phyloP scores from a whole-genome alignment of 2,888 invertebrate genomes.

The Rhingia rostrata region DNA sequence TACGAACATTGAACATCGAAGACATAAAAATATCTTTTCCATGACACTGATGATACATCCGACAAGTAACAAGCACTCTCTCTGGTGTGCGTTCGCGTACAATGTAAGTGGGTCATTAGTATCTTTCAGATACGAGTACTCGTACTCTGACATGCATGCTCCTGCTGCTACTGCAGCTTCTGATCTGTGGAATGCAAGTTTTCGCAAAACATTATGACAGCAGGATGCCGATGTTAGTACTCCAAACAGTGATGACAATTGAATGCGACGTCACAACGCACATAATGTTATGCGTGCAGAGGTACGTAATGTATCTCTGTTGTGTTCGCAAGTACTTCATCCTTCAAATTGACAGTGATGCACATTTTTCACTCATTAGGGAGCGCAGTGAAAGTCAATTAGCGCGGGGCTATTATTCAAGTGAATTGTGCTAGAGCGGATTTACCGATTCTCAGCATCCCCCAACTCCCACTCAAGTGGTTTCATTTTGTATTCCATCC shows the following conservation, averaged over 20 bases:
- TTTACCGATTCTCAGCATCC: neutral
- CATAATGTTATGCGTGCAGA: constrained; percentile 50
- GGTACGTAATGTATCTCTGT: constrained; percentile 10
- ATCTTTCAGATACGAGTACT: constrained; percentile 21
- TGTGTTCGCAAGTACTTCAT: constrained; percentile 4
- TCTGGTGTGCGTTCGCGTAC: neutral
- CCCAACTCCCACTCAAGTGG: constrained; percentile 47
- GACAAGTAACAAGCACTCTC: constrained; percentile 36
- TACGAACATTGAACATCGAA: neutral
- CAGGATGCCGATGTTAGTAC: constrained; percentile 49
- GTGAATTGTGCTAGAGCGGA: constrained; percentile 24
- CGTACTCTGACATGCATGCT: constrained; percentile 26
- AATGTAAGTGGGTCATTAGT: constrained; percentile 72
- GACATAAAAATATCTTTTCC: constrained; percentile 28
- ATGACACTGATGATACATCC: constrained; percentile 43
- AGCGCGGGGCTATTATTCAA: constrained; percentile 57
- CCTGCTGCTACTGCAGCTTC: constrained; percentile 12
- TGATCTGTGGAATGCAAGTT: constrained; percentile 30
- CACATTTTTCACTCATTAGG: constrained; percentile 60
- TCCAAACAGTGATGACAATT: constrained; percentile 31
- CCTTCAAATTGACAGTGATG: constrained; percentile 42
- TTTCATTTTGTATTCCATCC: constrained; percentile 48
- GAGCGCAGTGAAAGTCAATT: constrained; percentile 69
- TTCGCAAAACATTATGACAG: constrained; percentile 70
- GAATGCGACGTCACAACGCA: constrained; percentile 37